These are phyloP conservation scores for Tetheella fluctuosa DNA, from an alignment of 2,888 invertebrate genomes.

Conservation along the genomic window DNA sequence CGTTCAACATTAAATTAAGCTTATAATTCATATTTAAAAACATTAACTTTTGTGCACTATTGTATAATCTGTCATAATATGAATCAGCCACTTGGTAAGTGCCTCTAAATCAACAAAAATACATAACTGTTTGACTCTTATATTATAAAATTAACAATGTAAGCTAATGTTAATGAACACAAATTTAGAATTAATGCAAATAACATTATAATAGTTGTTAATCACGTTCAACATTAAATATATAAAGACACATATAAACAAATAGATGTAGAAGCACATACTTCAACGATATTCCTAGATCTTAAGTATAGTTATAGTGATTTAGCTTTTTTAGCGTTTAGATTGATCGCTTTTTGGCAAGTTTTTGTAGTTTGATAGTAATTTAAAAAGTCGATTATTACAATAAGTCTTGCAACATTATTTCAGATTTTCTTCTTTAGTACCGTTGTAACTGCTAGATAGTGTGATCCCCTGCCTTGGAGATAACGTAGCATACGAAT, in stretches of 20 bases:
- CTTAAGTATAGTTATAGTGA: slow-evolving; percentile 52
- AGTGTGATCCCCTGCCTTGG: slow-evolving; percentile 74
- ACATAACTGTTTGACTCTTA: slow-evolving; percentile 56
- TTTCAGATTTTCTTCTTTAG: slow-evolving; percentile 59
- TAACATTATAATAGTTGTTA: slow-evolving; percentile 42
- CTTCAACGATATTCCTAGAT: slow-evolving; percentile 65
- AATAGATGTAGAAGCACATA: slow-evolving; percentile 64
- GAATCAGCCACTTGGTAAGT: slow-evolving; percentile 72
- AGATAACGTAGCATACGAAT: slow-evolving; percentile 54
- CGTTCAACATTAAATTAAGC: slow-evolving; percentile 64
- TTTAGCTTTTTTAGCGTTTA: slow-evolving; percentile 79
- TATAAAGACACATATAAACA: slow-evolving; percentile 52
- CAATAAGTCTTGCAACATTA: slow-evolving; percentile 47
- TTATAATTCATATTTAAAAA: slow-evolving; percentile 63
- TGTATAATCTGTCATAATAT: slow-evolving; percentile 49
- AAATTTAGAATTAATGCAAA: slow-evolving; percentile 50
- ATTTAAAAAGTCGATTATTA: slow-evolving; percentile 62
- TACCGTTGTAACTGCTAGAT: slow-evolving; percentile 68
- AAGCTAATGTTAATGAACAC: slow-evolving; percentile 40
- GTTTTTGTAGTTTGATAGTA: slow-evolving; percentile 69
- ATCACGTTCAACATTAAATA: slow-evolving; percentile 52
- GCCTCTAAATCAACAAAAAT: slow-evolving; percentile 61
- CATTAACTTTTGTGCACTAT: slow-evolving; percentile 62
- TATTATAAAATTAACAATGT: slow-evolving; percentile 43
- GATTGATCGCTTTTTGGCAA: slow-evolving; percentile 73